A percentile compares a stretch with the other conserved stretches of the same genome.
Conservation (phyloP, 2,888 invertebrate species). For the Pharmacophagus antenor region DNA sequence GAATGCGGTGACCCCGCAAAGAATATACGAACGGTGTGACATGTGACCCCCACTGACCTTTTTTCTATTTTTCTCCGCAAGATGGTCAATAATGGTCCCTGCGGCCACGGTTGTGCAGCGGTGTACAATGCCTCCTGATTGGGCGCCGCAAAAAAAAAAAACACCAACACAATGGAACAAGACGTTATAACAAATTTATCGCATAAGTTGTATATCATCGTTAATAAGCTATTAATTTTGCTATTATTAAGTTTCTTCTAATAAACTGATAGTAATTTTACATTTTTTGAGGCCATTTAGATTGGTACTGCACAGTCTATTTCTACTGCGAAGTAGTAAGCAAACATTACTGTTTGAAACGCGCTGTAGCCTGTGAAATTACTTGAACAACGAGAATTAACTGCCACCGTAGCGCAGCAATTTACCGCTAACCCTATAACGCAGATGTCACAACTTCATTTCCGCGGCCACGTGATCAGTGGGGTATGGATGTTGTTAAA, state of each 20-base stretch:
- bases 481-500: no score
- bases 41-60: slow-evolving; percentile 55
- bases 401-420: no score
- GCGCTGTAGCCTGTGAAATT: no score
- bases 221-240: not conserved
- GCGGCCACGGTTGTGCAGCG: slow-evolving; percentile 48
- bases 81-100: slow-evolving; percentile 63
- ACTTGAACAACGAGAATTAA: no score
- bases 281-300: no score
- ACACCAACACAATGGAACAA: slow-evolving; percentile 33
- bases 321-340: no score
- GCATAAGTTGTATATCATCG: slow-evolving; percentile 1
- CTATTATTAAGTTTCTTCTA: not conserved
- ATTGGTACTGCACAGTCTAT: no score
- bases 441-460: no score
- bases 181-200: slow-evolving; percentile 33
- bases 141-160: slow-evolving; percentile 51
- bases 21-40: slow-evolving; percentile 44
- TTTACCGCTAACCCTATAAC: no score
- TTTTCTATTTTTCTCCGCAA: slow-evolving; percentile 46
- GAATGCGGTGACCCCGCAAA: slow-evolving; percentile 32
- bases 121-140: slow-evolving; percentile 72
- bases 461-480: no score
- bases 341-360: no score
- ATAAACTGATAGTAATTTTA: no score